A percentile compares a stretch with the other conserved stretches of the same genome.
These are phyloP conservation scores for Cataglyphis altisquamis DNA, from an alignment of 2,888 invertebrate species.

Conservation along the genomic window DNA sequence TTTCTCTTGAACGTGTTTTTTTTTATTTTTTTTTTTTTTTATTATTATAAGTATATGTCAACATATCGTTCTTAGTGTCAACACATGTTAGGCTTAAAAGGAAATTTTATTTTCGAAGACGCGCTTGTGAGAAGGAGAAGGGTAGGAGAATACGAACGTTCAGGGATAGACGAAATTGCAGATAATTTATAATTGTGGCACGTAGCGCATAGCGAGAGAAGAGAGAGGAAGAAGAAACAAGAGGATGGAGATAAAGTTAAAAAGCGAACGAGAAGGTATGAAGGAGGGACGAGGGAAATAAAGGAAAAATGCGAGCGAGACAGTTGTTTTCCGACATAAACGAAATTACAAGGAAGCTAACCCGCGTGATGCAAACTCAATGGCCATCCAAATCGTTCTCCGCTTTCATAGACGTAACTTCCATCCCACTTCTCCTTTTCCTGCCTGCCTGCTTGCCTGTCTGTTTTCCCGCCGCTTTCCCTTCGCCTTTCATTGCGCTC, in stretches of 20 bases:
- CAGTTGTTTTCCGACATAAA: conserved; percentile 75
- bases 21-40: too few relatives aligned
- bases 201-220: conserved; percentile 34
- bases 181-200: conserved; percentile 76
- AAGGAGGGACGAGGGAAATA: conserved; percentile 24
- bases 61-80: not conserved
- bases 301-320: conserved; percentile 54
- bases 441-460: conserved; percentile 60
- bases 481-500: conserved; percentile 32
- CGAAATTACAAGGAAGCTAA: conserved; percentile 75
- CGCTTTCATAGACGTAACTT: conserved; percentile 60
- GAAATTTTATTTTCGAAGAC: conserved; percentile 27
- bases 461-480: conserved; percentile 40
- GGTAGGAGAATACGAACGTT: conserved; percentile 50
- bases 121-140: not conserved
- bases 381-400: conserved; percentile 72
- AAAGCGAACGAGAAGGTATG: conserved; percentile 37
- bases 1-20: not conserved
- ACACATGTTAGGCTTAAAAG: conserved; percentile 24
- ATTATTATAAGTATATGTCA: not conserved
- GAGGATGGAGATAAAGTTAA: conserved; percentile 46
- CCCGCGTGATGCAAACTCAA: conserved; percentile 69
- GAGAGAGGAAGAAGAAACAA: conserved; percentile 25
- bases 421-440: conserved; percentile 60
- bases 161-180: conserved; percentile 72